Base-by-base conservation (phyloP, 1,140 invertebrate genomes). In the Globodera ellingtonae region DNA sequence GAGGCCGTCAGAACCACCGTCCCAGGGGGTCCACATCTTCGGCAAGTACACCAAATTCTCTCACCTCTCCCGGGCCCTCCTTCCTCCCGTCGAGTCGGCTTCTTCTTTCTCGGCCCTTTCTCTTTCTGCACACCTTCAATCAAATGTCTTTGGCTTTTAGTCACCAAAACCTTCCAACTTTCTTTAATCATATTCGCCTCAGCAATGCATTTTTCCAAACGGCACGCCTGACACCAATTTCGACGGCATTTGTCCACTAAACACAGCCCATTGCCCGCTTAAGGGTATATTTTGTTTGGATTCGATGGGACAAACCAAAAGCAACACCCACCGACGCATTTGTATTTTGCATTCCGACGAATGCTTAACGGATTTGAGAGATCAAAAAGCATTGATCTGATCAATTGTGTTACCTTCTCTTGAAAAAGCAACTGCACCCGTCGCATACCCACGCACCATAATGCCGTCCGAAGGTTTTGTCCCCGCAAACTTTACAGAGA, bases 151-250 rank as follows among this genome's bases (percentile, higher is more conserved):
- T 62, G 10, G 56, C 56, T 62, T 62, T 62, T 52, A 13, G 18
- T 62, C 56, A 62, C 10, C 35, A 21, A 46, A 21, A 76, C 18
- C 15, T 44, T 48, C 69, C 18, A 15, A 77, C 75, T 24, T 67
- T 77, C 75, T 77, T 67, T 62, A 21, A 7, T 18, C 75, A 77
- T 77, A 35, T 69, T 69, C 62, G 75, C 69, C 24, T 70, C 35
- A 6, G 48, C 21, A 50, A 77, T 24, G 44, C 75, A 77, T 67
- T 77, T 77, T 10, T 77, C 15, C 15, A 69, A 52, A 50, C 75
- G 75, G n/a, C 75, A 77, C 48, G 56, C 75, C 75, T 77, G 75
- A 62, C 75, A 77, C 75, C 75, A 69, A 67, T 77, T 77, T 48
- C 75, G 52, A 48, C 75, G 75, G 47, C 62, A 13, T 48, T 69